These are phyloP conservation scores for Amblyjoppa fuscipennis DNA, from an alignment of 2,888 invertebrate genomes.

Conservation along the genomic window DNA sequence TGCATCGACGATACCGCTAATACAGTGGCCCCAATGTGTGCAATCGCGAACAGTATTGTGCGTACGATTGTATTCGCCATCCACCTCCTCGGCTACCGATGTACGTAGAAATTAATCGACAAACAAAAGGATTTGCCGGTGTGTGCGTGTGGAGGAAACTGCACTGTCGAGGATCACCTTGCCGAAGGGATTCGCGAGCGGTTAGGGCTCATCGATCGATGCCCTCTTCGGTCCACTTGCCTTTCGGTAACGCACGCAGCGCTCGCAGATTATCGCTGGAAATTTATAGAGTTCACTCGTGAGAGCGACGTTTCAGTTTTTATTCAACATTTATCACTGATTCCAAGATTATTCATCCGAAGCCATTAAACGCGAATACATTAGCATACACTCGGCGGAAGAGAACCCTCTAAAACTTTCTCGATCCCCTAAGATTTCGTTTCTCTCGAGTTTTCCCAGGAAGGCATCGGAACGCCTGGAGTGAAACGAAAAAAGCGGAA, in stretches of 20 bases:
- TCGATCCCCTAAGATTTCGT: conserved; percentile 54
- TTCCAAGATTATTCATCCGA: conserved; percentile 45
- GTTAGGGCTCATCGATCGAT: conserved; percentile 35
- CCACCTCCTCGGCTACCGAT: conserved; percentile 25
- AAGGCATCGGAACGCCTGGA: background rate
- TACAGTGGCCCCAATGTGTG: conserved; percentile 41
- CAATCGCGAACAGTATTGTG: conserved; percentile 20
- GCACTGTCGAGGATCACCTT: background rate
- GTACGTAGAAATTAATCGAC: conserved; percentile 57
- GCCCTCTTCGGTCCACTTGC: conserved; percentile 19
- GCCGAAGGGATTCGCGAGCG: background rate
- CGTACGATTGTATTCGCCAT: conserved; percentile 32
- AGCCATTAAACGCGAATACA: conserved; percentile 59
- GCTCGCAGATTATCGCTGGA: background rate
- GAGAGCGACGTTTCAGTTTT: conserved; percentile 21
- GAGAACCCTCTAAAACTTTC: conserved; percentile 61
- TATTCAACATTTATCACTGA: conserved; percentile 17
- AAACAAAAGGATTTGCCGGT: conserved; percentile 40
- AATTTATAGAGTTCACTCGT: background rate
- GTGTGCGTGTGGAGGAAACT: conserved; percentile 3
- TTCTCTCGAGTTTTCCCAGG: conserved; percentile 22
- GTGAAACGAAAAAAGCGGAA: conserved; percentile 9
- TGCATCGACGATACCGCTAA: conserved; percentile 62
- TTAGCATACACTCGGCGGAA: conserved; percentile 25
- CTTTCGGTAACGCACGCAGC: conserved; percentile 2